A percentile compares a stretch with the other conserved stretches of the same genome.
Conservation (phyloP, 2,888 invertebrate species). For the Brachyopa scutellaris region DNA sequence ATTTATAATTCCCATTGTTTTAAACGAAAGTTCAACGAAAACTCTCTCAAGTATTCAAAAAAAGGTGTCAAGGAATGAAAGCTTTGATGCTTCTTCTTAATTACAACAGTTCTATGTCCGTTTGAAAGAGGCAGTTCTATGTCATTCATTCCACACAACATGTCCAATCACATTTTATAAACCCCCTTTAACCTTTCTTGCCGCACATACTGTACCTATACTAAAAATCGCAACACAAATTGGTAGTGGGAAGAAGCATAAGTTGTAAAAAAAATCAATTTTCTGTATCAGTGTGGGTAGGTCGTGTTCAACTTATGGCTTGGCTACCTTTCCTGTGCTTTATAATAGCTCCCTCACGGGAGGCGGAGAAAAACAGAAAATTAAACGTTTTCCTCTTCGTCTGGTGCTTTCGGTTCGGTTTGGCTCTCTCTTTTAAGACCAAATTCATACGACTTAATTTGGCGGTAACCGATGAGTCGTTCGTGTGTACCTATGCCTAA, state of each 20-base stretch:
- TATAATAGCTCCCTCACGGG: background rate
- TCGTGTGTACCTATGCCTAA: no score
- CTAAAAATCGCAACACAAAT: background rate
- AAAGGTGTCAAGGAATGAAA: no score
- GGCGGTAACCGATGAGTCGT: no score
- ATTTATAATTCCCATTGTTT: no score
- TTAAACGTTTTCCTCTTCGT: background rate
- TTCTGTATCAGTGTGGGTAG: constrained; percentile 3
- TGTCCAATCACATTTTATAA: background rate
- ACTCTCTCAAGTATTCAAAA: no score
- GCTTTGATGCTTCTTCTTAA: no score
- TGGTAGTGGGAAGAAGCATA: background rate
- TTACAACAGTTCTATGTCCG: no score
- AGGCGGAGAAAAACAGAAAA: background rate
- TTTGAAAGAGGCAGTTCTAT: no score
- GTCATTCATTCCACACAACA: background rate
- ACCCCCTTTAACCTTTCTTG: background rate
- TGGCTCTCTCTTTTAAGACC: background rate
- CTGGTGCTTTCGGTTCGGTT: background rate
- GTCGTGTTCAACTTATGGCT: constrained; percentile 1
- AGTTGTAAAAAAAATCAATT: constrained; percentile 11
- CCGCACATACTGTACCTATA: background rate
- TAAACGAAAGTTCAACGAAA: no score
- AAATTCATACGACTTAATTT: constrained; percentile 6
- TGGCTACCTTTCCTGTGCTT: background rate